Evolutionary conservation across 2,888 invertebrate genomes (phyloP), one percentile per base, ranked within the genome.

Genomic region (Branchellion lobata): DNA sequence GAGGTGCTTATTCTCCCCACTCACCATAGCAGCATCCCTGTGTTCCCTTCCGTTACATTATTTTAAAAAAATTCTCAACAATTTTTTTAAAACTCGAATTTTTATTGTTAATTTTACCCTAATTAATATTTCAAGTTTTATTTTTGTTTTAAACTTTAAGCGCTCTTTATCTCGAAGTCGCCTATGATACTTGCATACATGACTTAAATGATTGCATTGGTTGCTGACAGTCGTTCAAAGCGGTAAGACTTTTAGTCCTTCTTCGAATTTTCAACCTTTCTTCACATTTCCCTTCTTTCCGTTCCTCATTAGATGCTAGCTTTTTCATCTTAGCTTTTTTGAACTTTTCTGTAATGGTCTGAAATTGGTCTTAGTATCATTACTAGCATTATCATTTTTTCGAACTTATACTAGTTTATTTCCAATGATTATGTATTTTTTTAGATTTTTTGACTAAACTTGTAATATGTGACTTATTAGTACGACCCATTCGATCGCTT

Each of bases 1-100:
- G 98, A 99, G 94, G 98, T 99, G 91, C 90, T 89, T 57, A 5
- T 65, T 65, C n/a, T 65, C 11, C 11, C n/a, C n/a, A n/a, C n/a
- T n/a, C n/a, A n/a, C n/a, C n/a, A n/a, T n/a, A n/a, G n/a, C n/a
- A 18, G 14, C 14, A 11, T 51, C 14, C 21, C 11, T 51, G 14
- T 18, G 14, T 51, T 51, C 21, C 11, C 21, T 51, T 18, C 51
- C 21, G 21, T 21, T 51, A 18, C 11, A 21, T 51, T 14, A 11
- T 51, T 51, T 51, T 51, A 21, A 51, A 18, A 21, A 18, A 18
- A 21, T 51, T 21, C 14, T 51, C 21, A 21, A 18, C 21, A 21
- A 18, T 51, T 51, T 51, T 51, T 14, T 21, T 21, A 21, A 51
- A 18, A 21, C 21, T 18, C n/a, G n/a, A n/a, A n/a, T n/a, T n/a